Conservation (phyloP, 64 coral and sea anemone species). For the Montipora sp. region DNA sequence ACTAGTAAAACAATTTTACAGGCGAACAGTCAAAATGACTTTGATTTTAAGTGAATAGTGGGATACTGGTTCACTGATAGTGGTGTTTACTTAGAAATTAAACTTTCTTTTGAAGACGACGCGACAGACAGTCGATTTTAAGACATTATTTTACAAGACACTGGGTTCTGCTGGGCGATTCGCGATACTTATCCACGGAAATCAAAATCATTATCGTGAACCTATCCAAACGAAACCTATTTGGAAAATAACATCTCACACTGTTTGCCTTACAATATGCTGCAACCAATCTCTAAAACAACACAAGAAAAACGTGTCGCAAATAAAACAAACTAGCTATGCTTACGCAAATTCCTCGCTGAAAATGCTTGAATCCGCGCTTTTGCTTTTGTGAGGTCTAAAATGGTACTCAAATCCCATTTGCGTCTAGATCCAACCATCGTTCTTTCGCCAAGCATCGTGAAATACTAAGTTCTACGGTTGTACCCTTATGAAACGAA, state of each 20-base stretch:
- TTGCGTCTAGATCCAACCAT: background rate
- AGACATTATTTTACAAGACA: background rate
- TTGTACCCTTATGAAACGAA: background rate
- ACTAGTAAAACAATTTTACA: background rate
- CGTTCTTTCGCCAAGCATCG: background rate
- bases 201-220: background rate
- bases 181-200: too few relatives aligned
- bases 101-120: background rate
- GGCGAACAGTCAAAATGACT: background rate
- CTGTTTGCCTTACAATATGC: background rate
- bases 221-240: background rate
- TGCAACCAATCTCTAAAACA: background rate
- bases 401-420: conserved; percentile 40
- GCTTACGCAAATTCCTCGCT: conserved; percentile 20
- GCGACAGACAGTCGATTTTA: background rate
- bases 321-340: background rate
- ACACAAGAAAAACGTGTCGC: background rate
- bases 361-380: background rate
- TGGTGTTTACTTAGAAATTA: background rate
- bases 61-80: background rate
- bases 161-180: too few relatives aligned
- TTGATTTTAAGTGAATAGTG: background rate
- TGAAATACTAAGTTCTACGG: background rate
- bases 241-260: background rate
- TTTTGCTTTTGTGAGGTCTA: conserved; percentile 21